phyloP scores from a whole-genome alignment of 2,888 invertebrate genomes.

The Stenotaenia linearis region DNA sequence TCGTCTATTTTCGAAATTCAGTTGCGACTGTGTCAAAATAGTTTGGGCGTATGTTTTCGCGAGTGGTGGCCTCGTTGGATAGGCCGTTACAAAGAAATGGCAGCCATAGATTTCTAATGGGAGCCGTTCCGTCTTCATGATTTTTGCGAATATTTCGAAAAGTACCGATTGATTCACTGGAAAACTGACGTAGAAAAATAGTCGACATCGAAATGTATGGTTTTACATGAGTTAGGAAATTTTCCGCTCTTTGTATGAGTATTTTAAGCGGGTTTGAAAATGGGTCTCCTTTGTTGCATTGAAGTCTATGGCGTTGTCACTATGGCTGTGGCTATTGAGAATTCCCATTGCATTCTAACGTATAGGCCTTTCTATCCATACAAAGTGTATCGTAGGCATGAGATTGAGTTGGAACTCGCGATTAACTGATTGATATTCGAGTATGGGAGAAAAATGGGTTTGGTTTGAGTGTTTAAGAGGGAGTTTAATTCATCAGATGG shows the following conservation, averaged over 20 bases:
- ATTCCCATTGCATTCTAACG: background rate
- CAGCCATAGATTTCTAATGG: slow-evolving; percentile 33
- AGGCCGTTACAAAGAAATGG: slow-evolving; percentile 37
- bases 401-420: background rate
- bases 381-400: background rate
- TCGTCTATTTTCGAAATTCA: background rate
- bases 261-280: background rate
- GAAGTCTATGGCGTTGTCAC: slow-evolving; percentile 10
- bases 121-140: slow-evolving; percentile 21
- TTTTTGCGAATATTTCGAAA: background rate
- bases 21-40: background rate
- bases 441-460: background rate
- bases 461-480: slow-evolving; percentile 40
- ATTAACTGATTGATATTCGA: background rate
- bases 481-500: slow-evolving; percentile 45
- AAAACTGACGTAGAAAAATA: background rate
- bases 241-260: background rate
- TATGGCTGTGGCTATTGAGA: slow-evolving; percentile 33
- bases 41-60: background rate
- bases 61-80: background rate
- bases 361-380: background rate
- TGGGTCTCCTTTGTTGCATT: slow-evolving; percentile 36
- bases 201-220: background rate
- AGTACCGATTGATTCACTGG: background rate
- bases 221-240: background rate